Base-by-base conservation (phyloP, 2,797 vertebrate genomes). In the Peromyscus melanophrys region DNA sequence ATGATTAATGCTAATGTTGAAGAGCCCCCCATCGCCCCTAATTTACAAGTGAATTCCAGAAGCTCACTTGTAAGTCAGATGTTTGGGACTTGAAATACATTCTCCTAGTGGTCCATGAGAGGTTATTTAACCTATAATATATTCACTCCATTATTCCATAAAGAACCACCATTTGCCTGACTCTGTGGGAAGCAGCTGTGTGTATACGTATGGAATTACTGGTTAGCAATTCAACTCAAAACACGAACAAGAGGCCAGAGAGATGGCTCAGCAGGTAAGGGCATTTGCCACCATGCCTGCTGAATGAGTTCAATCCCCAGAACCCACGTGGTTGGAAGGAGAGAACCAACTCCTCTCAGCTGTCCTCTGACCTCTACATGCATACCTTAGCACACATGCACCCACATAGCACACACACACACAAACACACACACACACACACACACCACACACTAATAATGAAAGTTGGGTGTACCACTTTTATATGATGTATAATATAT, bases 11-110 rank as follows among this genome's bases (percentile, higher is more conserved):
- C 63, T 37, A 75, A 76, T 88, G 80, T 52, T 90, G 71, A 96
- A 95, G 75, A 95, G 90, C 75, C 86, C 77, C 94, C 96, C 89
- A 95, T 89, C 94, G 89, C 85, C 85, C 78, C 77, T 97, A 95
- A 96, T 96, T 97, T 97, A 97, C 95, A 95, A 96, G 67, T 96
- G 90, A 96, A 94, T 97, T 97, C 85, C 83, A 59, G 89, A 97
- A 97, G 88, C 96, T 97, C 94, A 89, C 78, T 96, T 97, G 57
- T 91, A 92, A 95, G 49, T 93, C 97, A 97, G 89, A 92, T 94
- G 77, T 95, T 95, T 90, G 95, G 89, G 94, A 80, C 88, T 92
- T 95, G 59, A 96, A 96, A 96, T 95, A 59, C 67, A 91, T 96
- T 97, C 89, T 88, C 43, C 61, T 92, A 95, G 49, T 90, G 61